phyloP scores from a whole-genome alignment of 2,113 vertebrate genomes.

The Neopipo cinnamomea region DNA sequence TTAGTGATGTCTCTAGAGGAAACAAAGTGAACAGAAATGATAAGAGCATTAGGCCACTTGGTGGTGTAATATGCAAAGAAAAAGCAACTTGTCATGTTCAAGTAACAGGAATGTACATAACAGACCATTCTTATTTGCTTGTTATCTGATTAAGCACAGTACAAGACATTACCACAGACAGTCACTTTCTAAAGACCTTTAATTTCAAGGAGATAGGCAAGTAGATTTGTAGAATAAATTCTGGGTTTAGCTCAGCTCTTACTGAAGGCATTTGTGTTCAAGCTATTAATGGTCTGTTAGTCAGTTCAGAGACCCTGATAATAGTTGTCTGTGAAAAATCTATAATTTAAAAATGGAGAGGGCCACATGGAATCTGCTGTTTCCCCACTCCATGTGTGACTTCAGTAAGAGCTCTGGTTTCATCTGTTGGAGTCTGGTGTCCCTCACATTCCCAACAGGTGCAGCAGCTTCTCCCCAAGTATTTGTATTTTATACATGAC shows the following conservation, averaged over 20 bases:
- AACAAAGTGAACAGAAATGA: background rate
- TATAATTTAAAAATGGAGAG: background rate
- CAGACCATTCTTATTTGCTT: background rate
- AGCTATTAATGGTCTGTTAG: background rate
- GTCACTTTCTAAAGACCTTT: background rate
- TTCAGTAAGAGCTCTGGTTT: background rate
- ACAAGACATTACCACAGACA: background rate
- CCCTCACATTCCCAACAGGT: background rate
- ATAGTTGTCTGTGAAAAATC: background rate
- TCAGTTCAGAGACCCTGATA: background rate
- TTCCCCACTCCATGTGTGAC: rapidly evolving
- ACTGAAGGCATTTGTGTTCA: background rate
- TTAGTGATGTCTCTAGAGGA: background rate
- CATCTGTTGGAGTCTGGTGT: background rate
- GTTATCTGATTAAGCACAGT: background rate
- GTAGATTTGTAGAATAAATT: background rate
- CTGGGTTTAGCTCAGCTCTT: background rate
- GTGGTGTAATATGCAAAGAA: conserved; percentile 72
- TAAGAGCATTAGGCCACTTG: conserved; percentile 61
- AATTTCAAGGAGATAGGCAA: background rate
- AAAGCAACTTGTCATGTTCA: background rate
- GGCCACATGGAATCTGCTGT: background rate
- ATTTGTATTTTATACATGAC: rapidly evolving
- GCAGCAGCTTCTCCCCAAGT: background rate
- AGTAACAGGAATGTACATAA: background rate